Evolutionary conservation across 2,888 invertebrate genomes (phyloP).

Genomic region (Luffia ferchaultella): DNA sequence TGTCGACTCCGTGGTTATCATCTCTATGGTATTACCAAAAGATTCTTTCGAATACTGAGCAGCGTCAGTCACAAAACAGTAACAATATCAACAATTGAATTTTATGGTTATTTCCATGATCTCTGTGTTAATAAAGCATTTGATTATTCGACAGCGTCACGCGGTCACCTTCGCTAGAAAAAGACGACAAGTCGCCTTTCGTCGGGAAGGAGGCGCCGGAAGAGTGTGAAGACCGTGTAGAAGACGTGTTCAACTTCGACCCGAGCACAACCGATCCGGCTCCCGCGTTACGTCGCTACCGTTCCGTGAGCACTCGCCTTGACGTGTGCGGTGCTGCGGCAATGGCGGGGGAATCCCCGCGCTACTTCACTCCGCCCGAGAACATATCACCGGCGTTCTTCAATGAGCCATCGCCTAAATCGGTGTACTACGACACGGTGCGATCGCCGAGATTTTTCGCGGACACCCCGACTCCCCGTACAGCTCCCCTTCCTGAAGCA

Average conservation of each 20-base stretch:
- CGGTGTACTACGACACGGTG: constrained; percentile 53
- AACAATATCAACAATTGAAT: no score
- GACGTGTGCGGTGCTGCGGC: constrained; percentile 46
- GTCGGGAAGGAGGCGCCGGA: constrained; percentile 29
- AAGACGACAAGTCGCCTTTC: constrained; percentile 58
- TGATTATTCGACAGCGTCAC: constrained; percentile 47
- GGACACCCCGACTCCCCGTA: constrained; percentile 30
- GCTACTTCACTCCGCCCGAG: constrained; percentile 55
- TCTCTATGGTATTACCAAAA: no score
- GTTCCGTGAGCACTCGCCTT: constrained; percentile 48
- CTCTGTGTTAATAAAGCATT: constrained; percentile 38
- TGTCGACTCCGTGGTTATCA: no score
- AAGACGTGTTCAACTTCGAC: constrained; percentile 46
- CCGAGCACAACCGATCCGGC: constrained; percentile 28
- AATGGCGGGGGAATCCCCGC: constrained; percentile 43
- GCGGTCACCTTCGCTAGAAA: constrained; percentile 56
- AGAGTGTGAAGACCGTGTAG: constrained; percentile 14
- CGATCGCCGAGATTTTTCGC: constrained; percentile 54
- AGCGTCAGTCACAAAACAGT: no score
- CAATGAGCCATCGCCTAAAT: constrained; percentile 49
- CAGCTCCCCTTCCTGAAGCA: constrained; percentile 39
- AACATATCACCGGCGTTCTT: constrained; percentile 47
- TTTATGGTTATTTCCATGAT: no score
- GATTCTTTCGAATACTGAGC: no score
- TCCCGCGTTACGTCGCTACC: constrained; percentile 27